A percentile compares a stretch with the other conserved stretches of the same genome.
Conservation (phyloP, 2,888 invertebrate species). For the Heliothis peltigera region DNA sequence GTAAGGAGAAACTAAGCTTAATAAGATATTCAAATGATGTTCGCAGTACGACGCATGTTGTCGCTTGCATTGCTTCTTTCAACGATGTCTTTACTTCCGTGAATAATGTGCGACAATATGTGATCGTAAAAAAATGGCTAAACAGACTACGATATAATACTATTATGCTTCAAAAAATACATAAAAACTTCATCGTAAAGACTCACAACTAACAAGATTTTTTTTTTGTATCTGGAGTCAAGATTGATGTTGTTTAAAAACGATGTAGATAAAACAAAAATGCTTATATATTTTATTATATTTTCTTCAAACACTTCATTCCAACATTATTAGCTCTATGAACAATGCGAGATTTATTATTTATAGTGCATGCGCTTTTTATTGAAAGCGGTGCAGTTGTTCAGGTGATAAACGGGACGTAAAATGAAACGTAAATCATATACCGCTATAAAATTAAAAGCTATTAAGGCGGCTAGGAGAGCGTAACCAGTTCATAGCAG, state of each 20-base stretch:
- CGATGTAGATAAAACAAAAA: neutral
- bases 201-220: neutral
- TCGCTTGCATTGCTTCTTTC: constrained; percentile 8
- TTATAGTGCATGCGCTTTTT: constrained; percentile 57
- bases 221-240: neutral
- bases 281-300: constrained; percentile 18
- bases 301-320: constrained; percentile 20
- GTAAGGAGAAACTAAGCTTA: constrained; percentile 36
- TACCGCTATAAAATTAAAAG: constrained; percentile 73
- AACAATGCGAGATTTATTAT: constrained; percentile 47
- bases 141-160: neutral
- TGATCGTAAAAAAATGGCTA: neutral
- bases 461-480: constrained; percentile 63
- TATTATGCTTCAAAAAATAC: neutral
- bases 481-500: constrained; percentile 50
- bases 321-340: constrained; percentile 21
- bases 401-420: constrained; percentile 72
- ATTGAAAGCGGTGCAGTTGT: constrained; percentile 70
- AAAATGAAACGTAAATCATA: constrained; percentile 75
- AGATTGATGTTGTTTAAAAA: neutral
- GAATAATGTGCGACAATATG: neutral
- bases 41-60: constrained; percentile 8
- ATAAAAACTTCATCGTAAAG: neutral
- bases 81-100: constrained; percentile 3
- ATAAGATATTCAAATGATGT: constrained; percentile 32